Base-by-base conservation (phyloP, 2,888 invertebrate species). In the Drosophila tripunctata region DNA sequence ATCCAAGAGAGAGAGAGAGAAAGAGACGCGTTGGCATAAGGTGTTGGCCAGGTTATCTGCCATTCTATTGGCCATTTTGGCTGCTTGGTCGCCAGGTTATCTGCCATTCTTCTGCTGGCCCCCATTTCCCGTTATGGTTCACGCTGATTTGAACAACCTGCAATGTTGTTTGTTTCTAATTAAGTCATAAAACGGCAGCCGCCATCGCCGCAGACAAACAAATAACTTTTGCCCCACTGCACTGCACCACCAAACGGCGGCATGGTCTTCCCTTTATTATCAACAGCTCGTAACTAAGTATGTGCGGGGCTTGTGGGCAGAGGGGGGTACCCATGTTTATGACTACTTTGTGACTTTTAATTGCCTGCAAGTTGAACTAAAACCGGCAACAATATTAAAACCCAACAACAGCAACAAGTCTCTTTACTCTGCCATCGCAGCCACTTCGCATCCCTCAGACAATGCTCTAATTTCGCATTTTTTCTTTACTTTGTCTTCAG, bases 291-390 rank as follows among this genome's bases (percentile, higher is more conserved):
- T 74, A 72, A 68, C 72, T 57, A 60, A 70, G 71, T 43, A 51
- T 55, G 62, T 71, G 2, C 6, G 12, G 22, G 24, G 21, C 12
- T 6, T 12, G 12, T 12, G 21, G 36, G 24, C 21, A 14, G 15
- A 41, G 14, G 38, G 22, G 5, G 2, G 15, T 30, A 8, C 41
- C 52, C 40, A 67, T 83, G 78, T 83, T 83, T 83, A 83, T 81
- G 80, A 70, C 78, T 77, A 72, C 78, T 67, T 61, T 83, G 80
- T 75, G 80, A 73, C 83, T 81, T 81, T 80, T 81, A 81, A 81
- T 81, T 81, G 80, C 80, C 57, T 33, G 72, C 77, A 80, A 58
- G 69, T 70, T 79, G 65, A 77, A 75, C 67, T 48, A 62, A 74
- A 67, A 67, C 58, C 63, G 47, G 60, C 38, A 47, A 44, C 61